phyloP scores from a whole-genome alignment of 2,113 vertebrate species.

The Cyanoramphus novaezelandiae region DNA sequence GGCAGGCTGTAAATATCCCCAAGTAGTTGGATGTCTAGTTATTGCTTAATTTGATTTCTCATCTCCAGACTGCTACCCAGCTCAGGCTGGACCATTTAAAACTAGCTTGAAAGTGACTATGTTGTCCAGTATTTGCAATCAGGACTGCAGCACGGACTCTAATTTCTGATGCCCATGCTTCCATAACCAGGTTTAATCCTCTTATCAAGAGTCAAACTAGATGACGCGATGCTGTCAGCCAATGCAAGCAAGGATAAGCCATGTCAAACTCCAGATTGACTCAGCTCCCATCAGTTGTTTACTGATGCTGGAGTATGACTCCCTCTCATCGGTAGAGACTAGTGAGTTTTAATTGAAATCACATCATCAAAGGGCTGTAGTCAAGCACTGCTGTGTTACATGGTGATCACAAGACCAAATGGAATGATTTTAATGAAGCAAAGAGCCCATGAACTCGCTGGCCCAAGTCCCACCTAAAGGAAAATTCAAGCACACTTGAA shows the following conservation, averaged over 20 bases:
- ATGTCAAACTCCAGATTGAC: neutral
- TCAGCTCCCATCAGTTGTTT: neutral
- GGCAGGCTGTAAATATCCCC: neutral
- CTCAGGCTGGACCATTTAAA: neutral
- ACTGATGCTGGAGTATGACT: fast-evolving
- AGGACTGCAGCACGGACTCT: neutral
- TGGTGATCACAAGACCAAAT: neutral
- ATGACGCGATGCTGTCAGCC: neutral
- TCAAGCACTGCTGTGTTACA: neutral
- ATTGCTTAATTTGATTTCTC: neutral
- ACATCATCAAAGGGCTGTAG: neutral
- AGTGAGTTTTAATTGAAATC: constrained; percentile 6
- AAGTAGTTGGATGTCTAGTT: neutral
- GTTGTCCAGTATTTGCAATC: neutral
- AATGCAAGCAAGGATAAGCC: neutral
- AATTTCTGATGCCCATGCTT: neutral
- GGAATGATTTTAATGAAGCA: neutral
- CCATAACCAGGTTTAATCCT: neutral
- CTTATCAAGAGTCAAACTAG: neutral
- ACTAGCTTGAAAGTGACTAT: neutral
- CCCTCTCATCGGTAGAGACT: neutral
- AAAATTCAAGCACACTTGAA: neutral
- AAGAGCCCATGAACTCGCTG: neutral
- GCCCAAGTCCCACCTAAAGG: neutral
- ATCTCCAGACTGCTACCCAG: neutral